phyloP scores from a whole-genome alignment of 2,888 invertebrate genomes.

The Labia minor region DNA sequence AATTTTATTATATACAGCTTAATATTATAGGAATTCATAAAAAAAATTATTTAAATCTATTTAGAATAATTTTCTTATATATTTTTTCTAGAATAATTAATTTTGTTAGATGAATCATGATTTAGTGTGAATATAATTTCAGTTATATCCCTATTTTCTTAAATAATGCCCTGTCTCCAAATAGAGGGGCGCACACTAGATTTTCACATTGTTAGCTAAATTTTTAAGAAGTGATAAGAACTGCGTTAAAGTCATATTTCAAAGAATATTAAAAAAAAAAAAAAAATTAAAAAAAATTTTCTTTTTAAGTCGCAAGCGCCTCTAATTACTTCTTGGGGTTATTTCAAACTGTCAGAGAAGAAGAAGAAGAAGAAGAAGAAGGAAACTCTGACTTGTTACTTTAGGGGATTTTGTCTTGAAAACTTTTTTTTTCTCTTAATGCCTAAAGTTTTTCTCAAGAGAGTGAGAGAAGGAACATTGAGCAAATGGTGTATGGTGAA shows the following conservation, averaged over 20 bases:
- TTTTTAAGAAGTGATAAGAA: constrained; percentile 5
- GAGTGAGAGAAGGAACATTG: too few species aligned
- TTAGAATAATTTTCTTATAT: too few species aligned
- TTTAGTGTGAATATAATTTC: too few species aligned
- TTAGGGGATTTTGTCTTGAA: neutral
- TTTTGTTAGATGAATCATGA: too few species aligned
- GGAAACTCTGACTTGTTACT: constrained; percentile 7
- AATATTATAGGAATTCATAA: too few species aligned
- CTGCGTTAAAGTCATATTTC: constrained; percentile 13
- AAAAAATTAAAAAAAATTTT: neutral
- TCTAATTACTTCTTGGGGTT: constrained; percentile 7
- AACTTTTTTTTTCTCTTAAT: neutral
- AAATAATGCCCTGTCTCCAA: too few species aligned
- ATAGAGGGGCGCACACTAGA: neutral
- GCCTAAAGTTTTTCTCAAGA: neutral
- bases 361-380: too few species aligned
- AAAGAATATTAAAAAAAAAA: constrained; percentile 2
- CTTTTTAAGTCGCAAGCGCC: neutral
- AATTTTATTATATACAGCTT: too few species aligned
- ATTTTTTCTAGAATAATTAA: too few species aligned
- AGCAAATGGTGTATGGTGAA: too few species aligned
- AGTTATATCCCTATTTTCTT: too few species aligned
- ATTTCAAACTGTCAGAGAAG: neutral
- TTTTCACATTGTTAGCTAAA: constrained; percentile 8
- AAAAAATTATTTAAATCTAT: too few species aligned